phyloP scores from a whole-genome alignment of 2,113 vertebrate species.

The Myocastor coypus region DNA sequence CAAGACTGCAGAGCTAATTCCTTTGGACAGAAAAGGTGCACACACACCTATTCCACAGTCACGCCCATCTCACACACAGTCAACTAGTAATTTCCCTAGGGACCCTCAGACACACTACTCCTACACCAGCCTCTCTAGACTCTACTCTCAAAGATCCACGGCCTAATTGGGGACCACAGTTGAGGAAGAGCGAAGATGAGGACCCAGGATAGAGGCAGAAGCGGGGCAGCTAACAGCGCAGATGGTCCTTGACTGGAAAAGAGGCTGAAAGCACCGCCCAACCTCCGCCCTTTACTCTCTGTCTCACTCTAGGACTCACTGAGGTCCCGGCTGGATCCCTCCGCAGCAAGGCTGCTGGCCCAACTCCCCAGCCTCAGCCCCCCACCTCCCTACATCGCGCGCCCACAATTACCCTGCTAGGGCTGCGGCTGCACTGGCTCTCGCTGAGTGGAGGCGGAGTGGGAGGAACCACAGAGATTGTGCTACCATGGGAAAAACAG shows the following conservation, averaged over 20 bases:
- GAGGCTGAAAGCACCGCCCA: rapidly evolving
- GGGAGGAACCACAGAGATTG: slow-evolving; percentile 94
- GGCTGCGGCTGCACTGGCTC: slow-evolving; percentile 66
- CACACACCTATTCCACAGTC: background rate
- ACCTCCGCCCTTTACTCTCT: background rate
- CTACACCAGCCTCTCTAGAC: background rate
- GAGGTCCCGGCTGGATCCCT: background rate
- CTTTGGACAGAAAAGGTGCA: background rate
- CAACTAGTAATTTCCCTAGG: background rate
- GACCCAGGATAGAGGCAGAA: background rate
- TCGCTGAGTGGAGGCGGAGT: slow-evolving; percentile 93
- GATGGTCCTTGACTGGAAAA: rapidly evolving
- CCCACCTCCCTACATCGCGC: background rate
- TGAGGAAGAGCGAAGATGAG: rapidly evolving
- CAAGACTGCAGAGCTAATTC: background rate
- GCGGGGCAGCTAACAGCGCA: background rate
- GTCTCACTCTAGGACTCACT: rapidly evolving
- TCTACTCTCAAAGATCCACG: background rate
- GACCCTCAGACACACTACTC: no score
- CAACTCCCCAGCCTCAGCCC: background rate
- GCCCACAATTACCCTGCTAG: slow-evolving; percentile 83
- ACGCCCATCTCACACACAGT: background rate
- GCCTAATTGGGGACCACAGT: background rate
- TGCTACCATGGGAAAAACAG: slow-evolving; percentile 82
- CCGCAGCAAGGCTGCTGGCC: rapidly evolving